Evolutionary conservation across 2,888 invertebrate genomes (phyloP), one percentile per base, ranked within the genome.

Genomic region (Auanema freiburgensis): DNA sequence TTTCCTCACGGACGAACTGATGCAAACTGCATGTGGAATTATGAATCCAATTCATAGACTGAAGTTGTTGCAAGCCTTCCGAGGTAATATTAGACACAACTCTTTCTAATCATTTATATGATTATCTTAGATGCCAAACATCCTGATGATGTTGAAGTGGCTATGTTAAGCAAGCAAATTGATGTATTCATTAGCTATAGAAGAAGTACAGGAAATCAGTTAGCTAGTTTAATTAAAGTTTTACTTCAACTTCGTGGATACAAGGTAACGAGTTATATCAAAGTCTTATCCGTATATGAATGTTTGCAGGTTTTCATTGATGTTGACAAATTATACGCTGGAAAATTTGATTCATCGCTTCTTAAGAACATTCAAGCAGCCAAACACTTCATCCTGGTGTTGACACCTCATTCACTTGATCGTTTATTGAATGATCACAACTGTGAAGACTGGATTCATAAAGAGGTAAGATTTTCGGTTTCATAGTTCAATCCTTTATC

Each of bases 121-220:
- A n/a, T 10, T 6, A 8, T 56, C 69, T 42, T 53, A 75, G 83
- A 80, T 52, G 74, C 78, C 40, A 83, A 83, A 57, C 79, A 83
- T 65, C 79, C 80, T 25, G 83, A 83, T 59, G 83, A 83, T 66
- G 80, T 83, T 43, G 83, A 83, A 57, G 77, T 83, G 51, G 81
- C 83, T 16, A 76, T 83, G 62, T 69, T 83, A 41, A 71, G 74
- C 59, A 95, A 91, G 91, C 55, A 88, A 50, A 84, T 97, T 75
- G 97, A 98, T 84, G 96, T 96, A 0, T 98, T 98, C 86, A 93
- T 98, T 77, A 96, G 96, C 86, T 98, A 98, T 84, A 88, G 98
- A 76, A 88, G 98, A 83, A 93, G 95, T 6, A 97, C 93, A 84
- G 98, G 98, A 59, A 97, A 81, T 65, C 83, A 83, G 63, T 65